Conservation (phyloP, 2,797 vertebrate genomes). For the Hyperoplus immaculatus region DNA sequence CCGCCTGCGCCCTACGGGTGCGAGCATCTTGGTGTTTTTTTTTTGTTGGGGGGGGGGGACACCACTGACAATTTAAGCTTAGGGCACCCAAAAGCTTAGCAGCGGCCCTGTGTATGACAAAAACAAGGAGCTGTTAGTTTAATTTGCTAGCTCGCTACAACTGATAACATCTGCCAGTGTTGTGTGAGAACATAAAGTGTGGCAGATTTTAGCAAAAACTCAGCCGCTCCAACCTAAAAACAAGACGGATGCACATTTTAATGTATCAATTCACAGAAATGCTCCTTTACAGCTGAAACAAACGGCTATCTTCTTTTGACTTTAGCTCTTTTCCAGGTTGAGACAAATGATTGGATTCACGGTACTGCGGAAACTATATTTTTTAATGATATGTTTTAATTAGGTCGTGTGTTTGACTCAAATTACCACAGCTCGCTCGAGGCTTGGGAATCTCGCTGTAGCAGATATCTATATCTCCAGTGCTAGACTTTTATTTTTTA, state of each 20-base stretch:
- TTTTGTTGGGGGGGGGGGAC: too few species aligned
- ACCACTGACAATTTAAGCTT: too few species aligned
- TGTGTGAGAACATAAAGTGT: not conserved
- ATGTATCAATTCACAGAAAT: not conserved
- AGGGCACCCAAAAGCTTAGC: too few species aligned
- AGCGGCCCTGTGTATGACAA: too few species aligned
- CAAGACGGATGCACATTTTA: slow-evolving; percentile 1
- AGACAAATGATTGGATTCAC: slow-evolving; percentile 26
- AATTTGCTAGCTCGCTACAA: not conserved
- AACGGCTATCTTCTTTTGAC: slow-evolving; percentile 8
- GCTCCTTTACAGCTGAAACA: not conserved
- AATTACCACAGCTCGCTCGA: slow-evolving; percentile 31
- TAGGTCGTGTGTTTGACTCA: slow-evolving; percentile 41
- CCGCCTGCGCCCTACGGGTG: too few species aligned
- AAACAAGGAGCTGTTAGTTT: not conserved
- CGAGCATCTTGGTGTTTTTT: too few species aligned
- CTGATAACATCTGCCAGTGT: not conserved
- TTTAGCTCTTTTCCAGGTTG: not conserved
- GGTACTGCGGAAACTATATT: slow-evolving; percentile 7
- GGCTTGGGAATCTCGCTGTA: slow-evolving; percentile 36
- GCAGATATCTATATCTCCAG: slow-evolving; percentile 43
- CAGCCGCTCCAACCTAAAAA: not conserved
- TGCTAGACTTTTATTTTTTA: slow-evolving; percentile 47
- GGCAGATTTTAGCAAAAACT: not conserved
- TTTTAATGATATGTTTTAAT: slow-evolving; percentile 44